A percentile compares a stretch with the other conserved stretches of the same genome.
phyloP scores from a whole-genome alignment of 2,113 vertebrate species.

The Chaetodon trifascialis region DNA sequence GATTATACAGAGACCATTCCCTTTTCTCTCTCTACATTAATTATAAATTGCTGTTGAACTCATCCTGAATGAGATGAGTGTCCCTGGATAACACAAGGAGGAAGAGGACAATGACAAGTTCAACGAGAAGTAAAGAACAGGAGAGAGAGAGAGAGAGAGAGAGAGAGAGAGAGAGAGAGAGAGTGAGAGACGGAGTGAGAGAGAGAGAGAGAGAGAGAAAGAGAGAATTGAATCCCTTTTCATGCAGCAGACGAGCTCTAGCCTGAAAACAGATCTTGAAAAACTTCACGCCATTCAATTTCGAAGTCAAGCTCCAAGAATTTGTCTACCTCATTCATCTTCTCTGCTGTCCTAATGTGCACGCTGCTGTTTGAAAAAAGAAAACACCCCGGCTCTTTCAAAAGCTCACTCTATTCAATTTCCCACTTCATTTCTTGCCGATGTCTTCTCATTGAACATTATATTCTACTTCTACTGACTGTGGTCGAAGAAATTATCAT shows the following conservation, averaged over 20 bases:
- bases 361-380: background rate
- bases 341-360: background rate
- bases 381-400: background rate
- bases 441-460: conserved; percentile 16
- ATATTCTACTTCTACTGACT: conserved; percentile 13
- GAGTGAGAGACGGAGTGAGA: background rate
- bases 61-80: background rate
- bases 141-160: background rate
- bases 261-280: background rate
- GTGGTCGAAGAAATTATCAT: conserved; percentile 15
- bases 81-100: background rate
- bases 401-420: conserved; percentile 1
- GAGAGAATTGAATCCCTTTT: background rate
- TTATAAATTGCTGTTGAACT: conserved; percentile 10
- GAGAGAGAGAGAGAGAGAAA: background rate
- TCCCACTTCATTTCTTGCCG: background rate
- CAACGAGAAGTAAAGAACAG: background rate
- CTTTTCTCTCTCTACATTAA: conserved; percentile 1
- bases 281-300: background rate
- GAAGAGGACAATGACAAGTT: background rate
- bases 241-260: background rate
- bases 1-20: background rate
- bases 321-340: conserved; percentile 26
- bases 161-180: background rate
- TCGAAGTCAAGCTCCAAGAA: conserved; percentile 12